A percentile compares a stretch with the other conserved stretches of the same genome.
These are phyloP conservation scores for Achlya flavicornis DNA, from an alignment of 2,888 invertebrate genomes.

Conservation along the genomic window DNA sequence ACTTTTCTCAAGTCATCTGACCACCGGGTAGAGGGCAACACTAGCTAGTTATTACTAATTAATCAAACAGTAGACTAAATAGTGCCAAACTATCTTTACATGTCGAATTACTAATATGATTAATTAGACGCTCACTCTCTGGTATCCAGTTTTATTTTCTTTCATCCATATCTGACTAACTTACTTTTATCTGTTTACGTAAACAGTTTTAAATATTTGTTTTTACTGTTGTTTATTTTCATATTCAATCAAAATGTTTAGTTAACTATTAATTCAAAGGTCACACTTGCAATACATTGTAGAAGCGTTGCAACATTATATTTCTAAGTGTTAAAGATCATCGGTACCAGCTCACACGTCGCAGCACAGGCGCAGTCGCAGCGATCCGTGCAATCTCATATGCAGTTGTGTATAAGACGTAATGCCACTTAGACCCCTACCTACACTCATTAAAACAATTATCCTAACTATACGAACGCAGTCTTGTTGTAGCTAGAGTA, in stretches of 20 bases:
- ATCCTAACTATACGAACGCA: constrained; percentile 48
- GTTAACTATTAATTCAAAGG: not conserved
- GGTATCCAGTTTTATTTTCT: not conserved
- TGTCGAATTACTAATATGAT: not conserved
- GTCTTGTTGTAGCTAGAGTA: constrained; percentile 31
- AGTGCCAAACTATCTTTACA: not conserved
- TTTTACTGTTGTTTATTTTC: no score
- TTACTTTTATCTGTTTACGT: no score
- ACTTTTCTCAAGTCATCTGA: not conserved
- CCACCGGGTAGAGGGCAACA: not conserved
- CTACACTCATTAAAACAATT: constrained; percentile 53
- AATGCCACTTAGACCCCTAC: constrained; percentile 45
- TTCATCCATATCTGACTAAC: no score
- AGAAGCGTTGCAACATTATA: not conserved
- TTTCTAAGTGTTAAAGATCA: constrained; percentile 6
- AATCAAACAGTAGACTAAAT: not conserved
- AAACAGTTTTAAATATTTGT: no score
- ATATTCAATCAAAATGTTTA: not conserved
- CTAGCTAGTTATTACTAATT: not conserved
- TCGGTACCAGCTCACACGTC: not conserved
- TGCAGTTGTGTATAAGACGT: constrained; percentile 29
- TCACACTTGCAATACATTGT: not conserved
- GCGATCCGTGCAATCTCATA: constrained; percentile 19
- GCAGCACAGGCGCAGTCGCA: constrained; percentile 1
- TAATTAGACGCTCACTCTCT: not conserved